A percentile compares a stretch with the other conserved stretches of the same genome.
Evolutionary conservation across 2,797 vertebrate species (phyloP).

Genomic region (Oryzias sinensis): DNA sequence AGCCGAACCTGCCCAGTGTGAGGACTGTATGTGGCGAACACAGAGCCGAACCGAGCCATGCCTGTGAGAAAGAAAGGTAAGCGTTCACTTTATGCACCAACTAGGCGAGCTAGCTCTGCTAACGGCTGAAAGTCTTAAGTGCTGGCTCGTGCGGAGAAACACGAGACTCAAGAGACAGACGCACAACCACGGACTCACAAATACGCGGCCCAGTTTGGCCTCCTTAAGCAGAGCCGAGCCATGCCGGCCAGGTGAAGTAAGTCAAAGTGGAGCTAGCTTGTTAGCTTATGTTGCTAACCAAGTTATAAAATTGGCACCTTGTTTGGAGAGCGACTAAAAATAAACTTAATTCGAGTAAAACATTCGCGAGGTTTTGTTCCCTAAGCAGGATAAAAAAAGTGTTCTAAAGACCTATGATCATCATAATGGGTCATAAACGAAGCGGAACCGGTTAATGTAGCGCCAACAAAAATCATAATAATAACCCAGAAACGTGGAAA

Average conservation of each 20-base stretch:
- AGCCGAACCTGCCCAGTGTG: conserved; percentile 9
- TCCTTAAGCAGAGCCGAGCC: conserved; percentile 1
- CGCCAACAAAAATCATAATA: no score
- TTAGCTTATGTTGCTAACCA: conserved; percentile 60
- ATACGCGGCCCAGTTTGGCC: neutral
- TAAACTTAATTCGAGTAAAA: conserved; percentile 33
- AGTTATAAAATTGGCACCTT: conserved; percentile 59
- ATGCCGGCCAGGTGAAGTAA: conserved; percentile 39
- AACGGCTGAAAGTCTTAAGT: conserved; percentile 15
- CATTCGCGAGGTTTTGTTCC: no score
- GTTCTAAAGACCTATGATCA: no score
- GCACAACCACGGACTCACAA: rapidly evolving
- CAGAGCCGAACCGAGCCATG: conserved; percentile 69
- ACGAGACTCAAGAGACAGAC: neutral
- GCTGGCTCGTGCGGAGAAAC: neutral
- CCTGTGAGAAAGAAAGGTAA: conserved; percentile 93
- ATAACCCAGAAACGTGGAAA: no score
- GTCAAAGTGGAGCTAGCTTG: conserved; percentile 51
- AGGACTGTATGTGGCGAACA: conserved; percentile 38
- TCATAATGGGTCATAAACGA: no score
- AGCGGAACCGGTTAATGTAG: no score
- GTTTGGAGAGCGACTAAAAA: conserved; percentile 58
- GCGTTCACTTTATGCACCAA: conserved; percentile 40
- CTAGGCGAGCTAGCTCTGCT: conserved; percentile 45
- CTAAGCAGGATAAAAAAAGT: no score